A percentile compares a stretch with the other conserved stretches of the same genome.
Conservation (phyloP, 2,113 vertebrate species). For the Tachycineta bicolor region DNA sequence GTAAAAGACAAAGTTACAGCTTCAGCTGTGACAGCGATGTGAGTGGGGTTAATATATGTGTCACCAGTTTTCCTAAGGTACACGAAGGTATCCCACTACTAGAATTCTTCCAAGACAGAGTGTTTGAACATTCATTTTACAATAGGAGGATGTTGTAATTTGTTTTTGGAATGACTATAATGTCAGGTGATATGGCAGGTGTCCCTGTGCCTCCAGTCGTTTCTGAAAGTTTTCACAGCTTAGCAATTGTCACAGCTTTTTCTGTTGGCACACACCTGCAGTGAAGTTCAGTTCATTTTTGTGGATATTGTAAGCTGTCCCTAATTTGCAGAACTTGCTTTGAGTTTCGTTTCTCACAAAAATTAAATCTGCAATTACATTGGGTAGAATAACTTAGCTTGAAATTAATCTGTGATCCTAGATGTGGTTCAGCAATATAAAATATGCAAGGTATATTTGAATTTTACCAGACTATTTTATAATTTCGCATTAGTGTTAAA, state of each 20-base stretch:
- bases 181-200: background rate
- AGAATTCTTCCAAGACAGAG: background rate
- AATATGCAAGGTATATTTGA: slow-evolving; percentile 1
- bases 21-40: background rate
- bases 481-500: slow-evolving; percentile 67
- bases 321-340: background rate
- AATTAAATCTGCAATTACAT: background rate
- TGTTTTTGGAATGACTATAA: background rate
- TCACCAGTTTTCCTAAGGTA: background rate
- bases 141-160: background rate
- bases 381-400: background rate
- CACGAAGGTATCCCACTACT: background rate
- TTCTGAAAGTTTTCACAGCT: background rate
- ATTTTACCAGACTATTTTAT: slow-evolving; percentile 54
- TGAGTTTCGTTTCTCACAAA: background rate
- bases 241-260: background rate
- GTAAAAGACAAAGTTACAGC: background rate
- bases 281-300: background rate
- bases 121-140: background rate
- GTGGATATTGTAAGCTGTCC: background rate
- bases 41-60: background rate
- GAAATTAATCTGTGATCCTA: slow-evolving; percentile 22
- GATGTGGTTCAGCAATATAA: slow-evolving; percentile 5
- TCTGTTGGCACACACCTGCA: background rate
- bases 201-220: background rate